A percentile compares a stretch with the other conserved stretches of the same genome.
phyloP scores from a whole-genome alignment of 2,888 invertebrate genomes.

The Hoplodrina blanda region DNA sequence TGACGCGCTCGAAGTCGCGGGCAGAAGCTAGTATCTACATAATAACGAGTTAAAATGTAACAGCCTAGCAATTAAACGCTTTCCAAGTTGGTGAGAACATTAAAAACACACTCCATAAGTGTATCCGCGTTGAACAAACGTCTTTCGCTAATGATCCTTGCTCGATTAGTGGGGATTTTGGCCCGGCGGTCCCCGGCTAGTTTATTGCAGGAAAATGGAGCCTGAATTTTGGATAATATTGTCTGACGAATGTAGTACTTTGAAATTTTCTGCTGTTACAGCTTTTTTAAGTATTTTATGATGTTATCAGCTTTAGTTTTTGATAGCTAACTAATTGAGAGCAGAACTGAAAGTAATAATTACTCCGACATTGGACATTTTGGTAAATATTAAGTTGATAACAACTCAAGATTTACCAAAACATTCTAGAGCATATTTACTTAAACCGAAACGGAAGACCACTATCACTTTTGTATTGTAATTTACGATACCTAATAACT shows the following conservation, averaged over 20 bases:
- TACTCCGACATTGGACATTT: neutral
- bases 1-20: too few species aligned
- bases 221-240: slow-evolving; percentile 21
- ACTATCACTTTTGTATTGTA: too few species aligned
- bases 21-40: too few species aligned
- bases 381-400: too few species aligned
- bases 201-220: slow-evolving; percentile 45
- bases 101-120: slow-evolving; percentile 72
- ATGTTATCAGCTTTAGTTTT: neutral
- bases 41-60: slow-evolving; percentile 22
- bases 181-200: slow-evolving; percentile 18
- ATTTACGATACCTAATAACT: neutral
- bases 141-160: slow-evolving; percentile 75
- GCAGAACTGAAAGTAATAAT: neutral
- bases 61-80: slow-evolving; percentile 39
- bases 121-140: slow-evolving; percentile 73
- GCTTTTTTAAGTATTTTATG: neutral
- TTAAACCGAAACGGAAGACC: neutral
- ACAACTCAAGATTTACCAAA: neutral
- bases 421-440: too few species aligned
- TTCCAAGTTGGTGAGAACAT: slow-evolving; percentile 56
- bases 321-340: neutral
- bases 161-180: slow-evolving; percentile 74
- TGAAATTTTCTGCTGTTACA: neutral
- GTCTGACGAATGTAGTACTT: slow-evolving; percentile 7